phyloP scores from a whole-genome alignment of 1,140 invertebrate species.

The Ceratina japonica region DNA sequence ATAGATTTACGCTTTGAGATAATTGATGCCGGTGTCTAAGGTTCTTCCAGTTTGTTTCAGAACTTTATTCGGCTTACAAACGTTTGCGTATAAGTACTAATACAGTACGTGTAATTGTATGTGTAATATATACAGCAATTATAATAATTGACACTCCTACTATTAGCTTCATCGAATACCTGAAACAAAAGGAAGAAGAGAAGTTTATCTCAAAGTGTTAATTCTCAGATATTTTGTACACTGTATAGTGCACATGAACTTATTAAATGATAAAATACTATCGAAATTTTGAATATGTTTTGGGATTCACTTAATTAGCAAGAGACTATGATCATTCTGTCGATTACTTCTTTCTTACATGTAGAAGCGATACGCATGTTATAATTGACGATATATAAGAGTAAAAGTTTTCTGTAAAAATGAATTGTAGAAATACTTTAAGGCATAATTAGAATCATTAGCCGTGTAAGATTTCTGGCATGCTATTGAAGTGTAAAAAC shows the following conservation, averaged over 20 bases:
- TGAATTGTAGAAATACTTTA: conserved; percentile 43
- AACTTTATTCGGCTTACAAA: neutral
- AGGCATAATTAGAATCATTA: conserved; percentile 8
- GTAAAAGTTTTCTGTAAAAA: conserved; percentile 47
- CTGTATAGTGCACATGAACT: neutral
- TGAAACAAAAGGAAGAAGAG: conserved; percentile 12
- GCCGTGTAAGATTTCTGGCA: conserved; percentile 31
- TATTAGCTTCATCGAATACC: conserved; percentile 20
- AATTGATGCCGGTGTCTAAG: neutral
- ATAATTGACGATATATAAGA: conserved; percentile 8
- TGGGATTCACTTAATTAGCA: neutral
- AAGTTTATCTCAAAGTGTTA: conserved; percentile 17
- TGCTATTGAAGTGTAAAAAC: conserved; percentile 55
- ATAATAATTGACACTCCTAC: neutral
- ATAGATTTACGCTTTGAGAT: conserved; percentile 32
- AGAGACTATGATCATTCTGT: neutral
- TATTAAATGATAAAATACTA: conserved; percentile 2
- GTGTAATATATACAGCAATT: neutral
- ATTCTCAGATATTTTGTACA: neutral
- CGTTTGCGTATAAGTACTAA: conserved; percentile 33
- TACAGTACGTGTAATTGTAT: neutral
- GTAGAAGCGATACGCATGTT: neutral
- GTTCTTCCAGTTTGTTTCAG: conserved; percentile 19
- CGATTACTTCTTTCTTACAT: conserved; percentile 25
- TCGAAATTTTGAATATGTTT: conserved; percentile 17